A percentile compares a stretch with the other conserved stretches of the same genome.
Evolutionary conservation across 2,888 invertebrate genomes (phyloP).

Genomic region (Notodonta dromedarius): DNA sequence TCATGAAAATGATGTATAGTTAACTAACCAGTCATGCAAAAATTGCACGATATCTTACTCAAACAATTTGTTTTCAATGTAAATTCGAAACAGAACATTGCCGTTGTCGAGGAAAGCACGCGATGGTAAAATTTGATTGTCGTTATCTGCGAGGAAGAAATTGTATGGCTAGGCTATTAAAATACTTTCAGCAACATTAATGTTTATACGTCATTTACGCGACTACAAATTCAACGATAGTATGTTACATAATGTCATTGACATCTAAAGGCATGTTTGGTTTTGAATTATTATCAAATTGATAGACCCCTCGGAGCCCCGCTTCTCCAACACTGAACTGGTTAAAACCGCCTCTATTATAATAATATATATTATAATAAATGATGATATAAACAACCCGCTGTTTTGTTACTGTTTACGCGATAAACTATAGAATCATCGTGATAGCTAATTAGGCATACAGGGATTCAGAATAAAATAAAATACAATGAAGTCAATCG

Average conservation of each 20-base stretch:
- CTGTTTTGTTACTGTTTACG: neutral
- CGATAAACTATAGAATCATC: neutral
- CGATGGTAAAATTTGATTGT: conserved; percentile 48
- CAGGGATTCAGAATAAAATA: neutral
- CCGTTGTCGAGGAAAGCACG: conserved; percentile 47
- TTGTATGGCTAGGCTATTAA: conserved; percentile 17
- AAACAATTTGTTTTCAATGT: conserved; percentile 42
- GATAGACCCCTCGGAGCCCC: conserved; percentile 29
- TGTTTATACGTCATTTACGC: conserved; percentile 9
- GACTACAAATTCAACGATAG: conserved; percentile 5
- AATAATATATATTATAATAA: neutral
- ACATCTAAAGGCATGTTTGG: conserved; percentile 23
- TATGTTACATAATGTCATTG: conserved; percentile 30
- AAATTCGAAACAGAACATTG: conserved; percentile 42
- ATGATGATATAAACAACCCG: neutral
- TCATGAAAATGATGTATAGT: conserved; percentile 6
- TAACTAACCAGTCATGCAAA: conserved; percentile 18
- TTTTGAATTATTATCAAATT: conserved; percentile 22
- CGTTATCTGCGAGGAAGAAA: conserved; percentile 30
- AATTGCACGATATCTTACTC: conserved; percentile 21
- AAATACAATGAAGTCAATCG: neutral
- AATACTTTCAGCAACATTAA: conserved; percentile 17
- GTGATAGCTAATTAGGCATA: neutral
- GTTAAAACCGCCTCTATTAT: conserved; percentile 22
- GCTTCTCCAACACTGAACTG: conserved; percentile 25